Conservation (phyloP, 1,140 invertebrate genomes). For the Drosophila watanabei region DNA sequence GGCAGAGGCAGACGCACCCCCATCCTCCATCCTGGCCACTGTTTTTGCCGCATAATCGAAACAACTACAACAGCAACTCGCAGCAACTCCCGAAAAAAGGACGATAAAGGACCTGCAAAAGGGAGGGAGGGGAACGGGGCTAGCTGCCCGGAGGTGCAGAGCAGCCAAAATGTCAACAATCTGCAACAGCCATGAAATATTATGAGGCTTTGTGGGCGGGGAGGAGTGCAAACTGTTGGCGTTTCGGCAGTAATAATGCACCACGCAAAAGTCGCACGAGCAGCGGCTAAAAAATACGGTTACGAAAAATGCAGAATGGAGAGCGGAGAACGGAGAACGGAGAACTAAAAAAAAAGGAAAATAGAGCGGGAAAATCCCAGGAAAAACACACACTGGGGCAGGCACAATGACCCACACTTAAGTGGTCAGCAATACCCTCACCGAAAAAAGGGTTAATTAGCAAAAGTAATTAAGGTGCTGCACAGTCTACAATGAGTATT, state of each 20-base stretch:
- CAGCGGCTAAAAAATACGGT: constrained; percentile 33
- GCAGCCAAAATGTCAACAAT: constrained; percentile 76
- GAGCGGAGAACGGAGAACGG: background rate
- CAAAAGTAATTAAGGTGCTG: background rate
- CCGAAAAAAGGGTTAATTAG: background rate
- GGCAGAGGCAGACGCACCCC: constrained; percentile 24
- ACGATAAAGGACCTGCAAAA: background rate
- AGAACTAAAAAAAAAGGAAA: constrained; percentile 4
- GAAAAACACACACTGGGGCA: constrained; percentile 18
- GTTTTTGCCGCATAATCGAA: constrained; percentile 72
- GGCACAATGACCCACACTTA: constrained; percentile 30
- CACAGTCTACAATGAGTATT: too few relatives aligned
- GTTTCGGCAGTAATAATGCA: constrained; percentile 37
- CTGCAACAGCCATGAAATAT: constrained; percentile 80
- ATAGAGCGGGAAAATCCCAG: constrained; percentile 12
- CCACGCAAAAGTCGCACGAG: constrained; percentile 57
- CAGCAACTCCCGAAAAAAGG: background rate
- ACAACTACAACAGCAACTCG: constrained; percentile 32
- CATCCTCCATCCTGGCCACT: constrained; percentile 2
- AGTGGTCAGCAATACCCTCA: constrained; percentile 22
- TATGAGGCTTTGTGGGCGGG: constrained; percentile 63
- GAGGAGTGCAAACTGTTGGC: background rate
- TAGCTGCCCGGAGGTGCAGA: background rate
- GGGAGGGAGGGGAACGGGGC: background rate
- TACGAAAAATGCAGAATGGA: background rate